Conservation (phyloP, 2,797 vertebrate species). For the Helarctos malayanus region DNA sequence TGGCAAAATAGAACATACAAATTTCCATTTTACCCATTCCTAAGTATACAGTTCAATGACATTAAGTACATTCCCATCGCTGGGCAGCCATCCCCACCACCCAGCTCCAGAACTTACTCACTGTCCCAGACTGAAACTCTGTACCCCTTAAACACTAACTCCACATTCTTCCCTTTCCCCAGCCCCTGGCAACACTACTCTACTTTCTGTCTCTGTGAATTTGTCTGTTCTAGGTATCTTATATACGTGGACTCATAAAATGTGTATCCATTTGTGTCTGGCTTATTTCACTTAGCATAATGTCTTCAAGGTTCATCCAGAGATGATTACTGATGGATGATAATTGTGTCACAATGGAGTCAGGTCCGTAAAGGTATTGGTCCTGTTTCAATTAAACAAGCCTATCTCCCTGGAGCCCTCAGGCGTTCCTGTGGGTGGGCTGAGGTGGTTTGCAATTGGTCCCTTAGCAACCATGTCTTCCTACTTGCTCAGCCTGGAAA, state of each 20-base stretch:
- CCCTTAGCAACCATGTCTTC: not conserved
- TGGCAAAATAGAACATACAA: not conserved
- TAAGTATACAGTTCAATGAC: not conserved
- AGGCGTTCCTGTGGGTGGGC: not conserved
- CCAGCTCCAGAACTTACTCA: not conserved
- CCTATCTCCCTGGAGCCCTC: not conserved
- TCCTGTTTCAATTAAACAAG: not conserved
- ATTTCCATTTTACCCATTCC: not conserved
- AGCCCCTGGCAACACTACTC: not conserved
- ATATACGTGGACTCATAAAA: not conserved
- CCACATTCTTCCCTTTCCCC: not conserved
- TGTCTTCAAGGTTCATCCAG: not conserved
- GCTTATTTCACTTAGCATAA: slow-evolving; percentile 34
- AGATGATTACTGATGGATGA: not conserved
- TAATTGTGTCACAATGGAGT: not conserved
- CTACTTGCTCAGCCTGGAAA: not conserved
- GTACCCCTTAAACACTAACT: not conserved
- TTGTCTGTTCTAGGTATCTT: not conserved
- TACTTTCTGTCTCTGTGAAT: not conserved
- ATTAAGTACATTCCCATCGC: not conserved
- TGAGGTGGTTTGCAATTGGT: not conserved
- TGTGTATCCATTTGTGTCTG: not conserved
- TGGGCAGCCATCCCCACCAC: fast-evolving
- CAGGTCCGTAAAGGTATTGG: not conserved
- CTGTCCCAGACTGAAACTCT: not conserved